Evolutionary conservation across 2,888 invertebrate genomes (phyloP).

Genomic region (Anarsia innoxiella): DNA sequence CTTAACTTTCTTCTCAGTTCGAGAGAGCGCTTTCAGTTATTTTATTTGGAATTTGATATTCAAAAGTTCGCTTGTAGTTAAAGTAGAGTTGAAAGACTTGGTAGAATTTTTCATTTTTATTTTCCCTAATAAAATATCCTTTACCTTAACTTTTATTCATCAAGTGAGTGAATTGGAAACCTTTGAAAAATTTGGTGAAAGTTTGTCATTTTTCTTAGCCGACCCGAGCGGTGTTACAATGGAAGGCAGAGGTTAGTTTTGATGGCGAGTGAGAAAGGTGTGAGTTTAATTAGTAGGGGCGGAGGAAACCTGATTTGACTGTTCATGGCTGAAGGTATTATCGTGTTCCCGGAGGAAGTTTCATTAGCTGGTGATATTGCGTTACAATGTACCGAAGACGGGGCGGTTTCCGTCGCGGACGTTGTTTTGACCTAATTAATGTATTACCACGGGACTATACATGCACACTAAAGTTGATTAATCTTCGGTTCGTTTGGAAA

Average conservation of each 20-base stretch:
- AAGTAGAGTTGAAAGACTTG: slow-evolving; percentile 9
- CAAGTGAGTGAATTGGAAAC: no score
- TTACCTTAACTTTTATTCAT: slow-evolving; percentile 11
- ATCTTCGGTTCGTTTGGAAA: no score
- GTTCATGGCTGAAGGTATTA: slow-evolving; percentile 20
- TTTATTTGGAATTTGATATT: slow-evolving; percentile 11
- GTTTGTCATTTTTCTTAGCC: no score
- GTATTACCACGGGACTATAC: slow-evolving; percentile 40
- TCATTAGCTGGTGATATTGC: slow-evolving; percentile 51
- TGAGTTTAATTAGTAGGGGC: background rate
- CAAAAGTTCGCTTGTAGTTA: slow-evolving; percentile 9
- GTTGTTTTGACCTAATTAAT: slow-evolving; percentile 57
- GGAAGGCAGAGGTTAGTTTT: no score
- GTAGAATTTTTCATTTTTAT: slow-evolving; percentile 9
- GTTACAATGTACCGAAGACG: slow-evolving; percentile 45
- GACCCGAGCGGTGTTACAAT: no score
- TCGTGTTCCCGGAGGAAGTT: slow-evolving; percentile 38
- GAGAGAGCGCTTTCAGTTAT: slow-evolving; percentile 1
- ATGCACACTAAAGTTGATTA: slow-evolving; percentile 46
- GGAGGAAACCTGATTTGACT: slow-evolving; percentile 6
- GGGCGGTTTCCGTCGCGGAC: slow-evolving; percentile 27
- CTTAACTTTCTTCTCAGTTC: background rate
- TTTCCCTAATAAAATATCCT: slow-evolving; percentile 9
- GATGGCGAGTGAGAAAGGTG: background rate
- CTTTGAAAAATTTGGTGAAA: no score